Base-by-base conservation (phyloP, 2,113 vertebrate genomes). In the Mus pahari region DNA sequence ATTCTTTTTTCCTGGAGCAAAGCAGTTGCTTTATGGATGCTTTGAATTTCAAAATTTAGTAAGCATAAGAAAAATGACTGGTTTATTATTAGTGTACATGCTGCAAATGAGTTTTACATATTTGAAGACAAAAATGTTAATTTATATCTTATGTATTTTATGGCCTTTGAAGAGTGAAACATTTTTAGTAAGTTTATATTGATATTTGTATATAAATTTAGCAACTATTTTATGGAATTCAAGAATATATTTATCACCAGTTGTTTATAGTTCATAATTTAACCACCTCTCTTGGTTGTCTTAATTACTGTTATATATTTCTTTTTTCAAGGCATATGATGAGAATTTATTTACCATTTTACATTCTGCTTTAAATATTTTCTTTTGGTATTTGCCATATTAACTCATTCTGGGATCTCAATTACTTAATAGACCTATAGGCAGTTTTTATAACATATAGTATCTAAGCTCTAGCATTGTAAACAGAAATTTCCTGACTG, bases 11-110 rank as follows among this genome's bases (percentile, higher is more conserved):
- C 89, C 48, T 31, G 20, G 45, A 71, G 68, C 92, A 36, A 24
- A 53, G 75, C 28, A 42, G 36, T 74, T 68, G 82, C 31, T n/a
- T 89, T 62, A 19, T 82, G 50, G 26, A 33, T 70, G 58, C 70
- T 84, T 93, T 60, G 75, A 31, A 84, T 96, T 83, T 95, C 39
- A 87, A 48, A 94, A 82, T 36, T 64, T 92, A 70, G n/a, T 10
- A 48, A 68, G 84, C n/a, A 17, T 36, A 50, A 19, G 53, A 60
- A 9, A 70, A 68, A 55, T 89, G 53, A 48, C 42, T 55, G 12
- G 66, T 36, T 4, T 73, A 75, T 78, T 75, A 33, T 31, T 90
- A 71, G 75, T 55, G 39, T 78, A n/a, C 33, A 17, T 64, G 36
- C 9, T 71, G 1, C 33, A 60, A 87, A 86, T 83, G n/a, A 92